Evolutionary conservation across 2,888 invertebrate species (phyloP).

Genomic region (Ichneumoninae sp.): DNA sequence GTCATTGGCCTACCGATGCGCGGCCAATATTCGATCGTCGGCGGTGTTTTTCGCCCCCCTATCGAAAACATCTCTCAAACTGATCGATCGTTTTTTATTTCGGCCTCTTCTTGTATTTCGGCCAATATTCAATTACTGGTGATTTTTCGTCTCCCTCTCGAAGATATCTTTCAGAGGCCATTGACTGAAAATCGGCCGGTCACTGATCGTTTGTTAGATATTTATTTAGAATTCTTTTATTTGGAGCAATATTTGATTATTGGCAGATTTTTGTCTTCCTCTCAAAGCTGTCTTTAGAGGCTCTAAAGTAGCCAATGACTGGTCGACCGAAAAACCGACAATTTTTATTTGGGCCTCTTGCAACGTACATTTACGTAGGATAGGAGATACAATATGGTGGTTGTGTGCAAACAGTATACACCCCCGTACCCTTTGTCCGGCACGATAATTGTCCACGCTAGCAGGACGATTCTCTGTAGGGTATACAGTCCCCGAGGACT

Average conservation of each 20-base stretch:
- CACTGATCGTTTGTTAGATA: neutral
- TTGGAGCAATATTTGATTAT: neutral
- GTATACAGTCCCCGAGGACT: neutral
- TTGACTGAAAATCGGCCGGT: neutral
- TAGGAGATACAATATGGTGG: constrained; percentile 29
- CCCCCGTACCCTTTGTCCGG: constrained; percentile 79
- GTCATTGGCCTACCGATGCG: constrained; percentile 20
- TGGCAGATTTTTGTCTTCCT: neutral
- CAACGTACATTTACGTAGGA: constrained; percentile 53
- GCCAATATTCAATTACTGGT: neutral
- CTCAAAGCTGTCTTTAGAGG: neutral
- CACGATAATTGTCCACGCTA: constrained; percentile 77
- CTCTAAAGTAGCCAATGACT: constrained; percentile 28
- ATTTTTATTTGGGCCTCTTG: constrained; percentile 29
- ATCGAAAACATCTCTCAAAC: neutral
- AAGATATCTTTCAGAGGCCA: neutral
- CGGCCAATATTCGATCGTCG: neutral
- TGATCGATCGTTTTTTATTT: constrained; percentile 16
- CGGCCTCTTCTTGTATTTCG: constrained; percentile 9
- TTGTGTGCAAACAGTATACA: constrained; percentile 67
- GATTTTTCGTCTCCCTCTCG: neutral
- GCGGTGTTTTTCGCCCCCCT: neutral
- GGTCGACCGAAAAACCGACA: constrained; percentile 13
- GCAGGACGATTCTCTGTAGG: constrained; percentile 7
- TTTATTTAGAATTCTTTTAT: neutral